Conservation (phyloP, 2,888 invertebrate genomes). For the Psylliodes chrysocephalus region DNA sequence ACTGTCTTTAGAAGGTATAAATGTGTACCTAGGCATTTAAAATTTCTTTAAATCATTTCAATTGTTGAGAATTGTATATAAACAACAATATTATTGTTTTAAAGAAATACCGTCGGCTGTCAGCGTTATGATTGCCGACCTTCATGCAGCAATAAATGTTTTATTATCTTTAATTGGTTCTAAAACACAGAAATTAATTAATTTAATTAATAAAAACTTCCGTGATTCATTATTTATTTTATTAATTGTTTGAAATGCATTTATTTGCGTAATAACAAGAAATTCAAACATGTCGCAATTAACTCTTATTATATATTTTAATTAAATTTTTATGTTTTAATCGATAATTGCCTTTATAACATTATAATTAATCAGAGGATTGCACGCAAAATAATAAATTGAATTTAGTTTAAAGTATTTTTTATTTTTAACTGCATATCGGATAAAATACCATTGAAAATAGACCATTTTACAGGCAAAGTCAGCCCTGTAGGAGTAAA, state of each 20-base stretch:
- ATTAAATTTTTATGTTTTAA: constrained; percentile 33
- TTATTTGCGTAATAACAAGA: constrained; percentile 37
- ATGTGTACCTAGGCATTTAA: too few relatives aligned
- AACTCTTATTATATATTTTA: constrained; percentile 31
- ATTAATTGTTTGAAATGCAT: constrained; percentile 31
- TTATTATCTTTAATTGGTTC: constrained; percentile 40
- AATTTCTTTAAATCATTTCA: too few relatives aligned
- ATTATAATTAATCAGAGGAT: constrained; percentile 2
- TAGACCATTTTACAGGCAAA: too few relatives aligned
- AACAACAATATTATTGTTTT: too few relatives aligned
- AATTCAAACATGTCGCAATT: constrained; percentile 39
- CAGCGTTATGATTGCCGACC: constrained; percentile 34
- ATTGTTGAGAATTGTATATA: too few relatives aligned
- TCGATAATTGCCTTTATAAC: constrained; percentile 9
- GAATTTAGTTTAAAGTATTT: too few relatives aligned
- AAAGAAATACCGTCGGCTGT: too few relatives aligned
- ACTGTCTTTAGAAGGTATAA: too few relatives aligned
- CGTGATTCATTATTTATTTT: constrained; percentile 40
- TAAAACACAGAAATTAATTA: constrained; percentile 42
- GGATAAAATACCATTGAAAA: too few relatives aligned
- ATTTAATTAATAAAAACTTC: constrained; percentile 44
- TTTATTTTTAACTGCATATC: too few relatives aligned
- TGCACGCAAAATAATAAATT: constrained; percentile 8
- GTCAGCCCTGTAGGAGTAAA: too few relatives aligned
- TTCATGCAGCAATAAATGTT: constrained; percentile 38